phyloP scores from a whole-genome alignment of 2,797 vertebrate genomes.

The Pangasius sanitwongsei region DNA sequence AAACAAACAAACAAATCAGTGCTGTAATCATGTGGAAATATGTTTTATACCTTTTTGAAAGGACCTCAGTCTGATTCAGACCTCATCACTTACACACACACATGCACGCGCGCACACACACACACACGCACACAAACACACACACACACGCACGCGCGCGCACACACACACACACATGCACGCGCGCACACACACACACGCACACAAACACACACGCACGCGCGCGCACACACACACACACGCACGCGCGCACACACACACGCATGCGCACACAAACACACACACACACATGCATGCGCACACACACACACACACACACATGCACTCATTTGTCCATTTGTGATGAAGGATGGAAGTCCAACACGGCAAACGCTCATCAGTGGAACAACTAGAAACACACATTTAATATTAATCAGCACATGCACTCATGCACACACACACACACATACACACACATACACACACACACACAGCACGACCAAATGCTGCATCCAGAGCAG shows the following conservation, averaged over 20 bases:
- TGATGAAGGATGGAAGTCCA: background rate
- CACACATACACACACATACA: conserved; percentile 5
- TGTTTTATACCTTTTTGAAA: background rate
- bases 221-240: too few species aligned
- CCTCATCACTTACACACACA: too few species aligned
- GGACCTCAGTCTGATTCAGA: background rate
- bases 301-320: background rate
- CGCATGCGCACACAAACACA: too few species aligned
- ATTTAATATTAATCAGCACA: conserved; percentile 17
- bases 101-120: too few species aligned
- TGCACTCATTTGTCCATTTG: background rate
- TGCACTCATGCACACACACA: conserved; percentile 22
- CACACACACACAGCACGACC: conserved; percentile 29
- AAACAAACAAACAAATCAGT: background rate
- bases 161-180: too few species aligned
- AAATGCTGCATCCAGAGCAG: conserved; percentile 33
- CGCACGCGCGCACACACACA: too few species aligned
- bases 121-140: background rate
- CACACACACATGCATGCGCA: too few species aligned
- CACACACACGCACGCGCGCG: background rate
- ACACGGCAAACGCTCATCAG: background rate
- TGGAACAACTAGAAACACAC: background rate
- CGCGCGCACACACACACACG: too few species aligned
- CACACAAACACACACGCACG: too few species aligned
- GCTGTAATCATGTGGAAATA: too few species aligned